phyloP scores from a whole-genome alignment of 2,113 vertebrate species.

The Epinephelus cyanopodus region DNA sequence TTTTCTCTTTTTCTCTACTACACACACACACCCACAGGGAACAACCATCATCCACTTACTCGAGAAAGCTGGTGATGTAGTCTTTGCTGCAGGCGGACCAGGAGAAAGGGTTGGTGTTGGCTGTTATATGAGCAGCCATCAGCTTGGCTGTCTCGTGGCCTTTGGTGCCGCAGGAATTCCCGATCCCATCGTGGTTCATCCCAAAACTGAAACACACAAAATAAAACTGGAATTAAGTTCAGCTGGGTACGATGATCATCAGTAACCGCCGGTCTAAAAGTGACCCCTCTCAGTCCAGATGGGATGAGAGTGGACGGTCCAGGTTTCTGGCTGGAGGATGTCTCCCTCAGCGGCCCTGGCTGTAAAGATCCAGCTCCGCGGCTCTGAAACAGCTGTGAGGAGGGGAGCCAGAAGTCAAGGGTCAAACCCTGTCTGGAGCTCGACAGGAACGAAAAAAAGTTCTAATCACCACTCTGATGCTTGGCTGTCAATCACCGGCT shows the following conservation, averaged over 20 bases:
- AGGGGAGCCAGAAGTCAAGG: conserved; percentile 75
- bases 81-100: conserved; percentile 99
- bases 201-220: conserved; percentile 90
- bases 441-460: conserved; percentile 77
- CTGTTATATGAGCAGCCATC: conserved; percentile 99
- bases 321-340: conserved; percentile 21
- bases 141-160: conserved; percentile 98
- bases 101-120: conserved; percentile 99
- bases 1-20: conserved; percentile 43
- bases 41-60: conserved; percentile 90
- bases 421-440: conserved; percentile 83
- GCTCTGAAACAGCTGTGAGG: conserved; percentile 85
- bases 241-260: background rate
- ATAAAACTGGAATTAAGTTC: conserved; percentile 9
- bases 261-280: conserved; percentile 14
- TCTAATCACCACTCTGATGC: conserved; percentile 84
- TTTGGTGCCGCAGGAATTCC: conserved; percentile 98
- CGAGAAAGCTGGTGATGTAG: conserved; percentile 99
- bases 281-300: background rate
- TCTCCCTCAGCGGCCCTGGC: conserved; percentile 45
- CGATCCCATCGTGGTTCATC: conserved; percentile 99
- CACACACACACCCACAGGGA: conserved; percentile 6
- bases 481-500: conserved; percentile 81
- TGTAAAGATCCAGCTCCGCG: conserved; percentile 68
- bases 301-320: conserved; percentile 18